phyloP scores from a whole-genome alignment of 92 coral and sea anemone species.

The Paramuricea clavata region DNA sequence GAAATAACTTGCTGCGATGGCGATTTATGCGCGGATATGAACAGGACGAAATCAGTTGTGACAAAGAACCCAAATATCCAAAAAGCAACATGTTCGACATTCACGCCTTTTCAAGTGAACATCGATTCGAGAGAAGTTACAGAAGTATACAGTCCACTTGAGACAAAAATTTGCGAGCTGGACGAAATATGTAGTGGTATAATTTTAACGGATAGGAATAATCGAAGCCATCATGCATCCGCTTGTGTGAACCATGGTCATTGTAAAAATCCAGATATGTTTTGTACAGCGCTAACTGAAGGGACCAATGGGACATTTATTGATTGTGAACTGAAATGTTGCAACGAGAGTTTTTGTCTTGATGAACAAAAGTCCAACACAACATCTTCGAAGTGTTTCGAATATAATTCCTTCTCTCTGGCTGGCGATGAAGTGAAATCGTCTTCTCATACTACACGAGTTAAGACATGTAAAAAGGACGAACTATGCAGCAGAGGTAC shows the following conservation, averaged over 20 bases:
- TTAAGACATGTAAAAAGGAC: neutral
- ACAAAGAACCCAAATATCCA: neutral
- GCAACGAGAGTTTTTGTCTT: slow-evolving; percentile 2
- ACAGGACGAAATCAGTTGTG: neutral
- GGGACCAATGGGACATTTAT: slow-evolving; percentile 20
- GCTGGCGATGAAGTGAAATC: neutral
- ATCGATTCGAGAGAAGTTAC: slow-evolving; percentile 11
- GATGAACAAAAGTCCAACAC: neutral
- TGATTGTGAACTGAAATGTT: slow-evolving; percentile 27
- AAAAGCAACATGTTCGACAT: slow-evolving; percentile 3
- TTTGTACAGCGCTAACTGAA: slow-evolving; percentile 16
- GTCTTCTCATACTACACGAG: neutral
- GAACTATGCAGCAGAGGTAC: slow-evolving; percentile 20
- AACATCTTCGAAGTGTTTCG: slow-evolving; percentile 5
- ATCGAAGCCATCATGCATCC: slow-evolving; percentile 7
- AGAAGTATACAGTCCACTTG: neutral
- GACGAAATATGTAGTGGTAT: slow-evolving; percentile 36
- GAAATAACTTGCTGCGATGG: slow-evolving; percentile 38
- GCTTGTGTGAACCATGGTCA: slow-evolving; percentile 5
- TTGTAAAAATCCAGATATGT: slow-evolving; percentile 13
- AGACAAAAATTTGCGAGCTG: neutral
- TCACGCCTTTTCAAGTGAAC: slow-evolving; percentile 25
- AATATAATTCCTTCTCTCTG: neutral
- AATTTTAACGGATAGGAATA: slow-evolving; percentile 5
- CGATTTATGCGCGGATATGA: slow-evolving; percentile 15